A percentile compares a stretch with the other conserved stretches of the same genome.
Evolutionary conservation across 2,888 invertebrate genomes (phyloP).

Genomic region (Dione juno): DNA sequence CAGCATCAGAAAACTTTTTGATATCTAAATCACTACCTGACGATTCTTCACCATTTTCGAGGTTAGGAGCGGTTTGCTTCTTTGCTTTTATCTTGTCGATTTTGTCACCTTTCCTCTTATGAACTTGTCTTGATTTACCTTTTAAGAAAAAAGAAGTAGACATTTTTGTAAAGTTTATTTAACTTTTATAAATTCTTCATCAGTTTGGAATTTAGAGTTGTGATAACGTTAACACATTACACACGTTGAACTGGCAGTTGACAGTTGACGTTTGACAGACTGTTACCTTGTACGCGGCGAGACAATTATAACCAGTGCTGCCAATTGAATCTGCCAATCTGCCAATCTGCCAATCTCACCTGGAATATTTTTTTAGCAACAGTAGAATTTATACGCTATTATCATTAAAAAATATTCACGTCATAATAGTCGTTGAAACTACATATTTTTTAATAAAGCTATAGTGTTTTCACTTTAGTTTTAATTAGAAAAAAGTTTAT

Average conservation of each 20-base stretch:
- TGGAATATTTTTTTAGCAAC: no score
- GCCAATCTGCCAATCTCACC: no score
- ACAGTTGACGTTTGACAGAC: constrained; percentile 8
- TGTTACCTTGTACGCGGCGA: neutral
- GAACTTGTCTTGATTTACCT: constrained; percentile 81
- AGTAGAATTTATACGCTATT: no score
- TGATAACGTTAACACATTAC: neutral
- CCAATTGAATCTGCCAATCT: no score
- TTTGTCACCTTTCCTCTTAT: constrained; percentile 81
- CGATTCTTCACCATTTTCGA: constrained; percentile 84
- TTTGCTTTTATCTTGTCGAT: constrained; percentile 67
- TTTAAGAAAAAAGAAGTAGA: constrained; percentile 85
- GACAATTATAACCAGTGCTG: neutral
- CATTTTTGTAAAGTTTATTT: constrained; percentile 55
- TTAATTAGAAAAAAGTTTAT: no score
- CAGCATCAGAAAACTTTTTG: constrained; percentile 77
- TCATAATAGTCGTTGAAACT: no score
- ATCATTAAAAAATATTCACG: no score
- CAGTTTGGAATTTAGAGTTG: neutral
- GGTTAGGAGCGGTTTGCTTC: constrained; percentile 67
- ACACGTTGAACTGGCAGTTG: constrained; percentile 18
- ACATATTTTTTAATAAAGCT: no score
- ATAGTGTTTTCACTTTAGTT: no score
- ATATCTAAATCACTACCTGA: constrained; percentile 86
- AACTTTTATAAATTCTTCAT: constrained; percentile 21